A percentile compares a stretch with the other conserved stretches of the same genome.
Evolutionary conservation across 2,888 invertebrate genomes (phyloP).

Genomic region (Magallana nippona): DNA sequence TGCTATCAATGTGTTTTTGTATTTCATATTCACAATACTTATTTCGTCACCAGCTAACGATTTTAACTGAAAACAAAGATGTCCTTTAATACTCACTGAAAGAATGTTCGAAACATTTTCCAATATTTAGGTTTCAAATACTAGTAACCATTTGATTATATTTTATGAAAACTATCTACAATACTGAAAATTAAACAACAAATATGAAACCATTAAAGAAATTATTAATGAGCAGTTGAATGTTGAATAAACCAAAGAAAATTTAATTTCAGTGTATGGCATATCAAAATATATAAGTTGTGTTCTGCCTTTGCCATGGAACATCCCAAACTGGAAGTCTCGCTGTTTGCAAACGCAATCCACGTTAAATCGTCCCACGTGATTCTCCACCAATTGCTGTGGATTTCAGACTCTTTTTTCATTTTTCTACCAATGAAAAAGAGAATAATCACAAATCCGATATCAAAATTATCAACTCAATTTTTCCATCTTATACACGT

Average conservation of each 20-base stretch:
- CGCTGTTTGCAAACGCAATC: background rate
- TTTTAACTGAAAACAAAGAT: slow-evolving; percentile 28
- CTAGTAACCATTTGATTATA: background rate
- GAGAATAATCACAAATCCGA: no score
- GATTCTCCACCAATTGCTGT: slow-evolving; percentile 42
- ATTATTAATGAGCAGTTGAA: no score
- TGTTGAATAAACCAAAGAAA: no score
- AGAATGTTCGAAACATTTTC: no score
- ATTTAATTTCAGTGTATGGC: no score
- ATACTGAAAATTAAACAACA: background rate
- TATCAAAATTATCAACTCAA: no score
- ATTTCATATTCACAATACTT: background rate
- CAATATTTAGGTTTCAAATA: no score
- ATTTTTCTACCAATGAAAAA: slow-evolving; percentile 53
- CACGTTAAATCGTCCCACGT: background rate
- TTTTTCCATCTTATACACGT: no score
- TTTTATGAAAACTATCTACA: background rate
- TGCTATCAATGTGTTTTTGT: background rate
- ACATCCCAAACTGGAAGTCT: slow-evolving; percentile 3
- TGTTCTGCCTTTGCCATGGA: slow-evolving; percentile 35
- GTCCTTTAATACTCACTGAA: no score
- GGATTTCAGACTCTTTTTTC: slow-evolving; percentile 56
- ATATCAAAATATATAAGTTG: background rate
- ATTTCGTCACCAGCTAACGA: background rate
- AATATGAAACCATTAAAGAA: background rate